Base-by-base conservation (phyloP, 2,113 vertebrate species). In the Mungos mungo region DNA sequence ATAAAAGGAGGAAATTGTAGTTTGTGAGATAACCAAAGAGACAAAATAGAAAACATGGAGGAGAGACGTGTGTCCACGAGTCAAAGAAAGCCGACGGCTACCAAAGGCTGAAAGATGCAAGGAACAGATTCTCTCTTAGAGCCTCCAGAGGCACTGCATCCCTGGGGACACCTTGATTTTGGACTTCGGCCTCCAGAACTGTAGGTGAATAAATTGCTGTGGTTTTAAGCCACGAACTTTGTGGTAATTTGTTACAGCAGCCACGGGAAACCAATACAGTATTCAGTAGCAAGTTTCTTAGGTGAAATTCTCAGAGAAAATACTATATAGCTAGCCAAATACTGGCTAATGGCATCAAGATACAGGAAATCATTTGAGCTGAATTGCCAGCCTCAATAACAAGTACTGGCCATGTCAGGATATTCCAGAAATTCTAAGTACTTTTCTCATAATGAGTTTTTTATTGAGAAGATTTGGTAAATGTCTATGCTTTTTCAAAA, bases 251-350 rank as follows among this genome's bases (percentile, higher is more conserved):
- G 54, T 95, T 85, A 93, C 0, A 91, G 63, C 3, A 35, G 13
- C 38, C 79, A 38, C 31, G 80, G 41, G 15, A 69, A 84, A 87
- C 47, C 18, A 38, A 80, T 8, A 65, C 0, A 31, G 47, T 90
- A 97, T 71, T 85, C 19, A 95, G n/a, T 7, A 92, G 31, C 29
- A 76, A 84, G 31, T 69, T 97, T 83, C 14, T 89, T 88, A 14
- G 71, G 41, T 88, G 86, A 92, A 87, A 80, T n/a, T 94, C 27
- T 71, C 38, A 83, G 79, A 66, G 47, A 92, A 96, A 95, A 76
- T 60, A 54, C 23, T 31, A 29, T 65, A 23, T 3, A 60, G 33
- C 60, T 93, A 89, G 57, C 69, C 65, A 93, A 84, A 84, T 60
- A 65, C 50, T 72, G 50, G 14, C 29, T 92, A 90, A 90, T 69